Evolutionary conservation across 1,140 invertebrate genomes (phyloP).

Genomic region (Drosophila equinoxialis): DNA sequence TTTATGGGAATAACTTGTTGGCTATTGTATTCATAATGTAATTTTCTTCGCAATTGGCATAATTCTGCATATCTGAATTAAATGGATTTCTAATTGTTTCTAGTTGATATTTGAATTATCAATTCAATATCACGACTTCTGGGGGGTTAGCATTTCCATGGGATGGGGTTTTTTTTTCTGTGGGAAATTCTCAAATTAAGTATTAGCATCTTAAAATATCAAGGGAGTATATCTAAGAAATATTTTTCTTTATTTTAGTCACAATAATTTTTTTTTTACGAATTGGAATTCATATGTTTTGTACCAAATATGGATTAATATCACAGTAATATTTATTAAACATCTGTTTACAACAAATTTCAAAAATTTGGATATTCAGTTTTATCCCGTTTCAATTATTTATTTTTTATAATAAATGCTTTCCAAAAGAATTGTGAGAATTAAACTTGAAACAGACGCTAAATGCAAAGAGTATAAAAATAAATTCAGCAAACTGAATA

Average conservation of each 20-base stretch:
- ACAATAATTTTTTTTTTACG: too few relatives aligned
- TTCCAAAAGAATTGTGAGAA: not conserved
- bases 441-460: not conserved
- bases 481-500: not conserved
- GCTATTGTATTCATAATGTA: slow-evolving; percentile 44
- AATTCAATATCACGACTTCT: slow-evolving; percentile 42
- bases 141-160: not conserved
- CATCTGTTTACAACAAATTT: too few relatives aligned
- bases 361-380: not conserved
- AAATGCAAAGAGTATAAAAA: slow-evolving; percentile 1
- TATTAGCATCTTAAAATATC: not conserved
- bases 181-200: slow-evolving; percentile 15
- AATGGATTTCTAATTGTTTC: slow-evolving; percentile 37
- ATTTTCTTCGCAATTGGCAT: slow-evolving; percentile 33
- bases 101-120: slow-evolving; percentile 25
- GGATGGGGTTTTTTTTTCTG: slow-evolving; percentile 28
- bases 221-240: too few relatives aligned
- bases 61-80: slow-evolving; percentile 29
- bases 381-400: not conserved
- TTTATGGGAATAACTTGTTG: slow-evolving; percentile 31
- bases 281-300: too few relatives aligned
- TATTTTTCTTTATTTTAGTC: too few relatives aligned
- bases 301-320: too few relatives aligned
- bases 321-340: too few relatives aligned
- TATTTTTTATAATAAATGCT: not conserved